Base-by-base conservation (phyloP, 2,888 invertebrate species). In the Lithophane socia region DNA sequence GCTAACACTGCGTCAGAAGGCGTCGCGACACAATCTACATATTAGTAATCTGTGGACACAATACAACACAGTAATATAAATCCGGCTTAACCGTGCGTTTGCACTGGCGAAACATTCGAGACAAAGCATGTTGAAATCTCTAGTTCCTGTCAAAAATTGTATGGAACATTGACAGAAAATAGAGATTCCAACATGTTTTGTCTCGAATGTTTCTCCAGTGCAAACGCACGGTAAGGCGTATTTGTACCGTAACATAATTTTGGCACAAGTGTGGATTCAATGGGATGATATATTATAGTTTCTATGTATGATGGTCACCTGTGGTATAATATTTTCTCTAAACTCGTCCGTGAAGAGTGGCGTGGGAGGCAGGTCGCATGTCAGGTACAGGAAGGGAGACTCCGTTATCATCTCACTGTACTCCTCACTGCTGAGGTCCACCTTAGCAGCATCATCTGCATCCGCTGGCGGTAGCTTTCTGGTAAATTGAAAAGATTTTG, bases 251-350 rank as follows among this genome's bases (percentile, higher is more conserved):
- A 3, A 21, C 37, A 63, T 63, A 21, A 37, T 37, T 21, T 21
- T 21, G 21, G 37, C 12, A 63, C 12, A 63, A 12, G 8, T 37
- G 63, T 37, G 21, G 12, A 21, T 63, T 42, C 8, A 16, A 64
- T 16, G 16, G n/a, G 16, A 64, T 64, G 3, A 21, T n/a, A 21
- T n/a, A 3, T 42, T n/a, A 42, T 13, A 42, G 56, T 47, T 29
- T 64, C 0, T 54, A 47, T 61, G n/a, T 13, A 9, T 7, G 3
- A 44, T 75, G 21, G 5, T 70, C 90, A 98, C 99, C 97, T 99
- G 99, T 66, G 99, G 99, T 92, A 99, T 99, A 88, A 99, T 99
- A 94, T 99, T 99, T 96, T 99, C 99, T 85, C 99, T 97, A 89
- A 99, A 98, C 94, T 99, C 99, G 94, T 99, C 99, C 80, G 99